A percentile compares a stretch with the other conserved stretches of the same genome.
These are phyloP conservation scores for Streptopelia turtur DNA, from an alignment of 2,797 vertebrate genomes.

Conservation along the genomic window DNA sequence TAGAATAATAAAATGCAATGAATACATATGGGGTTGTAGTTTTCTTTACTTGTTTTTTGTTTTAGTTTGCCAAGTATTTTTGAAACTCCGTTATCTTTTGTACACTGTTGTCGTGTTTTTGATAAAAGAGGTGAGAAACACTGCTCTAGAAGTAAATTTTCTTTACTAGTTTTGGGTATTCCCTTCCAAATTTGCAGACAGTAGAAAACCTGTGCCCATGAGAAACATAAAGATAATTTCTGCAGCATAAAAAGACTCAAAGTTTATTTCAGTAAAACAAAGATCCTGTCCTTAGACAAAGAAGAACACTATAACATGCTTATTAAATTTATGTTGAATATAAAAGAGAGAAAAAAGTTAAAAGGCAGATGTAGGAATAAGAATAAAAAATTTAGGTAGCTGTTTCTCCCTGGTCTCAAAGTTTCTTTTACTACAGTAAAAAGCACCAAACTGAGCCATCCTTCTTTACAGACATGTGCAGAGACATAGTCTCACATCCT, in stretches of 20 bases:
- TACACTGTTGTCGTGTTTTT: background rate
- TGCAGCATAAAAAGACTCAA: background rate
- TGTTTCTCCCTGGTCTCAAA: background rate
- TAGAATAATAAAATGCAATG: background rate
- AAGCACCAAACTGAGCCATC: background rate
- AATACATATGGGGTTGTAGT: accelerated
- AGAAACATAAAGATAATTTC: background rate
- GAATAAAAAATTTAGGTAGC: background rate
- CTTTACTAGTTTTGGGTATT: background rate
- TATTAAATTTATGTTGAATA: background rate
- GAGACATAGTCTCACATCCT: background rate
- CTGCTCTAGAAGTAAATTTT: background rate
- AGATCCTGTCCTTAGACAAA: background rate
- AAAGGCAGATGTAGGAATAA: background rate
- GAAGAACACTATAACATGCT: background rate
- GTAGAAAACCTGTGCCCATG: background rate
- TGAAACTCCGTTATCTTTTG: background rate
- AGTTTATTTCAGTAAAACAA: background rate
- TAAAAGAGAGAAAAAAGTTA: background rate
- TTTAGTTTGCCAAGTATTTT: background rate
- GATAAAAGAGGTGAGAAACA: background rate
- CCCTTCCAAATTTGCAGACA: background rate
- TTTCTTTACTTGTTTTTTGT: background rate
- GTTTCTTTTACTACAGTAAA: background rate
- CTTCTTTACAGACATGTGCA: background rate